A percentile compares a stretch with the other conserved stretches of the same genome.
These are phyloP conservation scores for Copidosoma floridanum DNA, from an alignment of 1,140 invertebrate species.

Conservation along the genomic window DNA sequence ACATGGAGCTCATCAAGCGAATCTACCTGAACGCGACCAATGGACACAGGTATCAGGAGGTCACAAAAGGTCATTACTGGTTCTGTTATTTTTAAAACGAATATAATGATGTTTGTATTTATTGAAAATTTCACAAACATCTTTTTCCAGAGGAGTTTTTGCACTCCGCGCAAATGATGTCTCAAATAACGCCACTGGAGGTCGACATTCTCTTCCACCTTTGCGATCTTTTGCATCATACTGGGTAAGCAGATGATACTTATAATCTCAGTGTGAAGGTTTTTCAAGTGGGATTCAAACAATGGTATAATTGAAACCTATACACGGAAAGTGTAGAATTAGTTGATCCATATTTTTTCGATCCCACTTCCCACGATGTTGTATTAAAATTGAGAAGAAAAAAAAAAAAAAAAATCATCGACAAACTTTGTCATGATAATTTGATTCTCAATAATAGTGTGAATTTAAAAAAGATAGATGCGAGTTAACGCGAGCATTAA, in stretches of 20 bases:
- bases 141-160: constrained; percentile 85
- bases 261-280: no score
- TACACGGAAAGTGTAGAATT: no score
- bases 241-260: constrained; percentile 75
- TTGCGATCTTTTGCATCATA: constrained; percentile 86
- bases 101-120: no score
- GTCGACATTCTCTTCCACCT: constrained; percentile 96
- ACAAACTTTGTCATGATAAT: background rate
- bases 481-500: constrained; percentile 6
- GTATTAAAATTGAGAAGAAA: no score
- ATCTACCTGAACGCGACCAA: constrained; percentile 93
- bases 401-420: background rate
- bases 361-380: no score
- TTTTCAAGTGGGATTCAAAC: no score
- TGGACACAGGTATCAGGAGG: constrained; percentile 80
- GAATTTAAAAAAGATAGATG: background rate
- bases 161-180: constrained; percentile 96
- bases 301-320: no score
- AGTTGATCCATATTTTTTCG: no score
- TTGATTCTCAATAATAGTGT: background rate
- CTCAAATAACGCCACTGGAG: constrained; percentile 97
- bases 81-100: no score
- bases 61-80: constrained; percentile 75
- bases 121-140: no score
- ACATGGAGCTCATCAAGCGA: constrained; percentile 98